Evolutionary conservation across 2,888 invertebrate genomes (phyloP).

Genomic region (Neoaliturus tenellus): DNA sequence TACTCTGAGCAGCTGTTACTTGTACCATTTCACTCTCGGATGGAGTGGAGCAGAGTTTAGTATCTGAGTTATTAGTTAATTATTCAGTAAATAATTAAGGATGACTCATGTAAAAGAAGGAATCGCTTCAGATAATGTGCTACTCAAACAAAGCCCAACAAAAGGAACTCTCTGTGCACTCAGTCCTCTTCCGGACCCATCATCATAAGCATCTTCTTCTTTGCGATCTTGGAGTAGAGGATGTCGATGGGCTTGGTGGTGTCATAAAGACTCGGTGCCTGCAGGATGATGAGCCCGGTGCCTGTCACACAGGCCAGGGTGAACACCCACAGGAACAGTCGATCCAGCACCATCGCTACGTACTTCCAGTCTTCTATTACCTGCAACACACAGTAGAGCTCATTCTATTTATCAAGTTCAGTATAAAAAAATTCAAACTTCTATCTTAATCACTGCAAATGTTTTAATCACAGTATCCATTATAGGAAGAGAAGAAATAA

Average conservation of each 20-base stretch:
- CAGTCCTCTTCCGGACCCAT: conserved; percentile 72
- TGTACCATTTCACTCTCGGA: too few species aligned
- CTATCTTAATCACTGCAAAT: too few species aligned
- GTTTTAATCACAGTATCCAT: too few species aligned
- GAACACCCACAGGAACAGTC: conserved; percentile 97
- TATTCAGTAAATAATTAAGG: too few species aligned
- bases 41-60: too few species aligned
- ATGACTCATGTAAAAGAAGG: not conserved
- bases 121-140: conserved; percentile 6
- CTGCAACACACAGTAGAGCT: conserved; percentile 74
- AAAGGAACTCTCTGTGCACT: conserved; percentile 9
- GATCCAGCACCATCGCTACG: conserved; percentile 96
- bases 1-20: too few species aligned
- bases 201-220: conserved; percentile 91
- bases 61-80: too few species aligned
- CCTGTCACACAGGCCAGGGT: conserved; percentile 95
- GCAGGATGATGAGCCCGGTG: conserved; percentile 90
- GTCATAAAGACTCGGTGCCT: conserved; percentile 95
- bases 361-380: conserved; percentile 99
- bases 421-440: too few species aligned
- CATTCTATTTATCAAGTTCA: too few species aligned
- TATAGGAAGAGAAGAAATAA: too few species aligned
- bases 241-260: conserved; percentile 93
- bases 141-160: not conserved
- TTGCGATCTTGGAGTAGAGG: conserved; percentile 92